Conservation (phyloP, 2,888 invertebrate genomes). For the Clepsis dumicolana region DNA sequence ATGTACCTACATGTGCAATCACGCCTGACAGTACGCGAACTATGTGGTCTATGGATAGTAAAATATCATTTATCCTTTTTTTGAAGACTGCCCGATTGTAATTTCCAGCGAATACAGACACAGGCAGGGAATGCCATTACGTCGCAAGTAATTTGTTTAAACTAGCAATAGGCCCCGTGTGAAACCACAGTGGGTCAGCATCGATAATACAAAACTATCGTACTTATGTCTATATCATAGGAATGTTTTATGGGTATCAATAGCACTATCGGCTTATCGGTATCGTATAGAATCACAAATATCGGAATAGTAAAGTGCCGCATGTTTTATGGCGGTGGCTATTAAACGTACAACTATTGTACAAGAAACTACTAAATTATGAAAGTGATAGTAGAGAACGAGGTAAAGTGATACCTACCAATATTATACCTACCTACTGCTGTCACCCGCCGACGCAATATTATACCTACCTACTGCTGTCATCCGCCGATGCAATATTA, state of each 20-base stretch:
- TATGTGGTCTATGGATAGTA: too few species aligned
- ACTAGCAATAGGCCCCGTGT: not conserved
- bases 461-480: too few species aligned
- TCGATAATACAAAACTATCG: not conserved
- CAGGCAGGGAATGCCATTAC: too few species aligned
- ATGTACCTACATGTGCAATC: too few species aligned
- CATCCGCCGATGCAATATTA: too few species aligned
- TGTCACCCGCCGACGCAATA: not conserved
- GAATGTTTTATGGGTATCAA: constrained; percentile 13
- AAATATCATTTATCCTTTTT: too few species aligned
- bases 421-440: not conserved
- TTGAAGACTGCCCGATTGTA: too few species aligned
- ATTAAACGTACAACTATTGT: not conserved
- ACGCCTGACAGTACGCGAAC: too few species aligned
- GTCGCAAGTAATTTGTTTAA: not conserved
- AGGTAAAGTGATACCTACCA: not conserved
- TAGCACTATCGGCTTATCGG: constrained; percentile 17
- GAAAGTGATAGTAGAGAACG: not conserved
- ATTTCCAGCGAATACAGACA: too few species aligned
- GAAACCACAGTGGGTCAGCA: not conserved
- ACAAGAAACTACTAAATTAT: constrained; percentile 10
- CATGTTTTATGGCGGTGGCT: constrained; percentile 2
- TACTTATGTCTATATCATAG: constrained; percentile 11
- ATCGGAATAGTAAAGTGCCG: constrained; percentile 2
- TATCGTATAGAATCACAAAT: constrained; percentile 9